Evolutionary conservation across 2,888 invertebrate genomes (phyloP), one percentile per base, ranked within the genome.

Genomic region (Capitulum mitella): DNA sequence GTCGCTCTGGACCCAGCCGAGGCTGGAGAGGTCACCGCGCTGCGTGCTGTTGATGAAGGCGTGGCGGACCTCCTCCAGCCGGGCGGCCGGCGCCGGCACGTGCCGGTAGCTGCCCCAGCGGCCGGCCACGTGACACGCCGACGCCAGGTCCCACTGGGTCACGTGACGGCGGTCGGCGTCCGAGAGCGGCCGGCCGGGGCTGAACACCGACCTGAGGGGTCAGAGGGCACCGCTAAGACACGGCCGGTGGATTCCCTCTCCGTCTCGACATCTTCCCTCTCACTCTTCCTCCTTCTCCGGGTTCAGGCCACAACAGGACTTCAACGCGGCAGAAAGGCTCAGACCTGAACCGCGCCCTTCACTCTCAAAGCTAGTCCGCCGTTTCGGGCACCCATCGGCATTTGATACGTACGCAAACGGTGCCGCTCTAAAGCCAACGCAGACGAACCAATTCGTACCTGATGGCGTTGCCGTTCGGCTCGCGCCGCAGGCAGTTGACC

Each of bases 21-120:
- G 89, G 83, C 93, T 97, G 34, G 97, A 91, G 82, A 99, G 89
- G 87, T 99, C 98, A 79, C 98, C 98, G 84, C 97, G 90, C 29
- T 92, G 92, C 83, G 96, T 86, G 1, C 96, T 93, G 87, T 98
- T 98, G 78, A 98, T 93, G 87, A 95, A 98, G 26, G 98, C 98
- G 87, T 97, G 95, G 85, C 95, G 93, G 79, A 95, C 93, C 70
- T 84, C 83, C 78, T 84, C 83, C 81, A 83, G 83, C 19, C 81
- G 79, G 5, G 78, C 76, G 12, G 58, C 58, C 19, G 79, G 48
- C 1, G 95, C 84, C 0, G 90, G 88, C 81, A 96, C 86, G 86
- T 98, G 97, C 48, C 95, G 90, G 88, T 91, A 94, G 76, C 91
- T 89, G 82, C 98, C 98, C 95, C 95, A 97, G 40, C 89, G 89